Percentiles rank a stretch among this genome's conserved stretches.
Conservation (phyloP, 2,797 vertebrate genomes). For the Allobates femoralis region DNA sequence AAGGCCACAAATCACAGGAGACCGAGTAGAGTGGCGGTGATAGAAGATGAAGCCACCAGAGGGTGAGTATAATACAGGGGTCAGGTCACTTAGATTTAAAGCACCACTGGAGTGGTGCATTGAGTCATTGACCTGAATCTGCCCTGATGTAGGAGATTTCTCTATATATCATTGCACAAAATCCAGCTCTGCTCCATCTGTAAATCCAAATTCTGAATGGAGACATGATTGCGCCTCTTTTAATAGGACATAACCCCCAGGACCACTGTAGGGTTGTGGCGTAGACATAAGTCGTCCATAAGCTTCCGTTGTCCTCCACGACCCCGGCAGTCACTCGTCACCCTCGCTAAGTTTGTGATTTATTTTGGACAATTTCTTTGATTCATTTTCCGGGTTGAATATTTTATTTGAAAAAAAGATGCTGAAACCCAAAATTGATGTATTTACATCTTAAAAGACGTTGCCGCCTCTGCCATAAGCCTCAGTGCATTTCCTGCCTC, state of each 20-base stretch:
- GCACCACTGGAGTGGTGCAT: no score
- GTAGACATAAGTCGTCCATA: background rate
- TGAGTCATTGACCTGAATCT: no score
- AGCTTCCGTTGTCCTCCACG: background rate
- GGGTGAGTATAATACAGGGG: no score
- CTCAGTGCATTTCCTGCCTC: background rate
- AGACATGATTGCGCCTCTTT: no score
- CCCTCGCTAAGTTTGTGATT: background rate
- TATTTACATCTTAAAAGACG: background rate
- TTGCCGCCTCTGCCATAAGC: background rate
- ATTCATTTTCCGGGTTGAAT: background rate
- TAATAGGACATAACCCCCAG: background rate
- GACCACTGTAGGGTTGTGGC: background rate
- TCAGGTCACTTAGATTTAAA: no score
- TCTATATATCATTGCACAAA: background rate
- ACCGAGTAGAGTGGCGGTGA: no score
- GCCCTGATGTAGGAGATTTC: no score
- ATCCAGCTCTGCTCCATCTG: background rate
- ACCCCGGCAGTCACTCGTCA: background rate
- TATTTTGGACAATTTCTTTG: background rate
- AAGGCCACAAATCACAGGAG: no score
- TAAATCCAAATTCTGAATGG: background rate
- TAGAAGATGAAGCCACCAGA: no score
- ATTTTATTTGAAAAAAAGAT: background rate
- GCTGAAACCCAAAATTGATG: background rate